These are phyloP conservation scores for Eristalinus sepulchralis DNA, from an alignment of 2,888 invertebrate species.

Conservation along the genomic window DNA sequence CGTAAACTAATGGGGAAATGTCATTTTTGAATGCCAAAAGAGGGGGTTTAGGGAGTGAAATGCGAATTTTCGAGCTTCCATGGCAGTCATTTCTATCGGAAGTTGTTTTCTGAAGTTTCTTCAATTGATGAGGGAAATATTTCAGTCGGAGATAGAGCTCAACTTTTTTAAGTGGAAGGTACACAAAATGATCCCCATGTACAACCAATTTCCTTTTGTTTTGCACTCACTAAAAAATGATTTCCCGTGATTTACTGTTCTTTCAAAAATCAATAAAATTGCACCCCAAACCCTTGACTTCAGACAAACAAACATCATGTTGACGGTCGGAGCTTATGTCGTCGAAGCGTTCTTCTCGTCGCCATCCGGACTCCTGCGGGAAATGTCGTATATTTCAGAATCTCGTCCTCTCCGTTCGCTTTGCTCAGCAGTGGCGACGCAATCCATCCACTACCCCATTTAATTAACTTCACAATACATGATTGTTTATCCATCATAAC, in stretches of 20 bases:
- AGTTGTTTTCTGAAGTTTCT: too few relatives aligned
- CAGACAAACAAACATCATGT: neutral
- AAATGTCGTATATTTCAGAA: neutral
- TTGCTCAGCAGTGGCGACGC: neutral
- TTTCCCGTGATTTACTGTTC: too few relatives aligned
- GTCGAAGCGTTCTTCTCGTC: neutral
- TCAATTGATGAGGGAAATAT: too few relatives aligned
- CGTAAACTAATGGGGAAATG: constrained; percentile 40
- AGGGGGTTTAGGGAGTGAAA: neutral
- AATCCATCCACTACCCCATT: neutral
- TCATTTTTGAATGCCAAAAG: constrained; percentile 7
- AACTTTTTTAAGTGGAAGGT: too few relatives aligned
- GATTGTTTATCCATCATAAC: neutral
- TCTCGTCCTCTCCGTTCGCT: neutral
- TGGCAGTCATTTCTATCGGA: too few relatives aligned
- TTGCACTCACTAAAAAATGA: too few relatives aligned
- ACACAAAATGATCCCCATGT: too few relatives aligned
- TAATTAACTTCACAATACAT: neutral
- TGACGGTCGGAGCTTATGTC: neutral
- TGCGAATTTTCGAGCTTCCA: too few relatives aligned
- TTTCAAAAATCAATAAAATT: neutral
- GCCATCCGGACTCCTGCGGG: neutral
- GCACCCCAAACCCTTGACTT: neutral
- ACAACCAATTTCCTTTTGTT: too few relatives aligned
- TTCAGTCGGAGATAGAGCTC: too few relatives aligned